Base-by-base conservation (phyloP, 2,888 invertebrate species). In the Trachelus troglodyta region DNA sequence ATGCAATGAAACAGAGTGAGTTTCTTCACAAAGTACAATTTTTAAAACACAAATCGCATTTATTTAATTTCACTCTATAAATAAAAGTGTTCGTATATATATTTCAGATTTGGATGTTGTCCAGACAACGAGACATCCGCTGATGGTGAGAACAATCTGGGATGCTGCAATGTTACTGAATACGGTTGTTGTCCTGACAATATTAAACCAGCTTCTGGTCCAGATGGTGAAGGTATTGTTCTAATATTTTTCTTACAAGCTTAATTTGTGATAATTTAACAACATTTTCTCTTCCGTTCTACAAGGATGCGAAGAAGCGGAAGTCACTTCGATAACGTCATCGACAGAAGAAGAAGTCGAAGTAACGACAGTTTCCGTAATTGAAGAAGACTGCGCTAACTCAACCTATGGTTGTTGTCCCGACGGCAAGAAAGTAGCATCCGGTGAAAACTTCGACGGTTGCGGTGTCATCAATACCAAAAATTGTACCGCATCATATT, bases 401-500 rank as follows among this genome's bases (percentile, higher is more conserved):
- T 92, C 94, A 0, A 91, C 94, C 74, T 95, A 94, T 85, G 97
- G 97, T 23, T 97, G 97, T 87, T 97, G 97, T 87, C 93, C 94
- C 11, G 96, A 97, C 90, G 94, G 94, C 30, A 92, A 92, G 40
- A 94, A 94, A 0, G 87, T 91, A 73, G 95, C 96, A 3, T 90
- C 92, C 73, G 96, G 96, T 12, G 93, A 94, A 2, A 92, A 94
- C 82, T 93, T 93, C 78, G 93, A 94, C 80, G 96, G 96, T 56
- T 95, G 95, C 81, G 93, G 89, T 11, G 87, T 90, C 37, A 92
- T 92, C 74, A 87, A 91, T 78, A 82, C 85, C 11, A 89, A 91
- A 35, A 92, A 94, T 12, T 95, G 95, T 84, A 92, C 92, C 11
- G 90, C 92, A 76, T 93, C 94, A 68, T 93, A 94, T 85, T 95